phyloP scores from a whole-genome alignment of 2,797 vertebrate species.

The Thaleichthys pacificus region DNA sequence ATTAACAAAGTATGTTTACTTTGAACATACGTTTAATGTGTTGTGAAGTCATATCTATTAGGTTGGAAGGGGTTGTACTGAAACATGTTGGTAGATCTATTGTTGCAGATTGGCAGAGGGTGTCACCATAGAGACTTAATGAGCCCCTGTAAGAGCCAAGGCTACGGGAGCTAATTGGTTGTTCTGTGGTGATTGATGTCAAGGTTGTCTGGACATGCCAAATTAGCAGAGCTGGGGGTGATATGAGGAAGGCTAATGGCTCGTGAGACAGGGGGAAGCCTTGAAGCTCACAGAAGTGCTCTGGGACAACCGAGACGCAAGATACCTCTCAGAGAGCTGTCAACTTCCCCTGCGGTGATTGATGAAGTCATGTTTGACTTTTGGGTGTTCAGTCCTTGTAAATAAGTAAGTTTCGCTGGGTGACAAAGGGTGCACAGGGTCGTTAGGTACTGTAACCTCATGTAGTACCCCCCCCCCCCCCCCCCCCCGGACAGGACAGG shows the following conservation, averaged over 20 bases:
- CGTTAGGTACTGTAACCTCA: no score
- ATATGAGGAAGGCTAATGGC: constrained; percentile 39
- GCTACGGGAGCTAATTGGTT: constrained; percentile 66
- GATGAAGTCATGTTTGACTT: constrained; percentile 42
- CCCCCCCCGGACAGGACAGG: no score
- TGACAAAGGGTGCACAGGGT: no score
- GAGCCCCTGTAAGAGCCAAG: constrained; percentile 47
- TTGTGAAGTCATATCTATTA: not conserved
- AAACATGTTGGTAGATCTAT: constrained; percentile 31
- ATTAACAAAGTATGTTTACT: not conserved
- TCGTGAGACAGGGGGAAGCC: constrained; percentile 43
- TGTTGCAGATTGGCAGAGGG: constrained; percentile 38
- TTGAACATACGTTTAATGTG: not conserved
- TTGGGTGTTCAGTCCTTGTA: constrained; percentile 12
- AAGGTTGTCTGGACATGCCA: constrained; percentile 55
- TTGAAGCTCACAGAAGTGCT: constrained; percentile 46
- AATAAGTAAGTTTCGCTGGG: not conserved
- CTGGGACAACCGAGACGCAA: constrained; percentile 32
- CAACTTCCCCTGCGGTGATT: constrained; percentile 33
- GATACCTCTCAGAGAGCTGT: constrained; percentile 46
- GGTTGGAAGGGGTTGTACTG: constrained; percentile 1
- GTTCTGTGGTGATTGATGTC: constrained; percentile 67
- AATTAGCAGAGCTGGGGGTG: constrained; percentile 57
- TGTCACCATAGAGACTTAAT: constrained; percentile 45
- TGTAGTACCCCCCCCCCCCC: no score